Conservation (phyloP, 2,113 vertebrate species). For the Craseonycteris thonglongyai region DNA sequence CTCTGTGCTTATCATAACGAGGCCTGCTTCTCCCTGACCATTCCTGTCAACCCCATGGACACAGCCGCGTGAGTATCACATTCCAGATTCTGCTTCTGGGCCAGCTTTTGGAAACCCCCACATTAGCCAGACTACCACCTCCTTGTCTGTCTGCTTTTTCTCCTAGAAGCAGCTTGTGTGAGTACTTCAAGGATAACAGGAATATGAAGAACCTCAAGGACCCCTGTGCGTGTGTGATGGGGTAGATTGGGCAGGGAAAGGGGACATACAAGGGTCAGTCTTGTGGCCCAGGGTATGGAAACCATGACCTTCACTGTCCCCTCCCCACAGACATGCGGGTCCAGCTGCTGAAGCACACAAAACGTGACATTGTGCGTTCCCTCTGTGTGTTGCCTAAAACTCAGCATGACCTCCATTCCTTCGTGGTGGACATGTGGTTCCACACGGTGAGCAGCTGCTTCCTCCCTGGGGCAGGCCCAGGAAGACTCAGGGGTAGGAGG, state of each 20-base stretch:
- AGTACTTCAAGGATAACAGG: conserved; percentile 85
- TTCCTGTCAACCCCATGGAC: conserved; percentile 75
- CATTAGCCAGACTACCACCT: no score
- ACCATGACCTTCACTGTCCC: neutral
- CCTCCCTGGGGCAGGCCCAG: neutral
- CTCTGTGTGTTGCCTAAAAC: conserved; percentile 87
- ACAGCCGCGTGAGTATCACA: conserved; percentile 74
- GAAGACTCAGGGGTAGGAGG: neutral
- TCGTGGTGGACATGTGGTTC: conserved; percentile 84
- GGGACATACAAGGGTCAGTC: neutral
- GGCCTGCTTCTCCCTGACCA: conserved; percentile 85
- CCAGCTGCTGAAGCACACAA: neutral
- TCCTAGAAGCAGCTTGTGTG: conserved; percentile 79
- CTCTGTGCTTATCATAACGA: conserved; percentile 86
- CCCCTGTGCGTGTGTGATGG: conserved; percentile 76
- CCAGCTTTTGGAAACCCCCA: neutral
- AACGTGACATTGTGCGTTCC: conserved; percentile 83
- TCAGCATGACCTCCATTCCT: conserved; percentile 85
- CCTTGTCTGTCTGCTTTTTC: neutral
- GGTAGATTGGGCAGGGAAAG: neutral
- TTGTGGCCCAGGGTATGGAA: neutral
- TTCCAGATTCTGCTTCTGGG: neutral
- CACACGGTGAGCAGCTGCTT: conserved; percentile 80
- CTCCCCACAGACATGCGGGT: neutral
- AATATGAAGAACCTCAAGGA: conserved; percentile 88